These are phyloP conservation scores for Gulo gulo DNA, from an alignment of 2,113 vertebrate species.

Conservation along the genomic window DNA sequence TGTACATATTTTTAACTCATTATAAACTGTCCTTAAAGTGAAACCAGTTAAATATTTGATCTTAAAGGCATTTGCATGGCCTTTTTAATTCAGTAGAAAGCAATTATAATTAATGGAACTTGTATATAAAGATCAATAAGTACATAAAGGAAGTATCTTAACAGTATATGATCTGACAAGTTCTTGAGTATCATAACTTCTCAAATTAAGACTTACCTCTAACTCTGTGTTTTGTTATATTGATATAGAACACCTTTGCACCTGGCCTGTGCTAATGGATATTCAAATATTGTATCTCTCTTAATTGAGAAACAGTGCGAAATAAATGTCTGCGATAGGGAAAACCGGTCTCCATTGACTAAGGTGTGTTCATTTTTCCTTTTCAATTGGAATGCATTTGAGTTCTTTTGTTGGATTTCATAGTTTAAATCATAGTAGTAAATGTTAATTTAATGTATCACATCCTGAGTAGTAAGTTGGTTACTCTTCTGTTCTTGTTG, in stretches of 20 bases:
- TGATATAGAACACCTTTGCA: constrained; percentile 91
- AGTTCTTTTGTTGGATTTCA: background rate
- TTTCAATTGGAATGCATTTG: background rate
- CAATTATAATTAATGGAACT: background rate
- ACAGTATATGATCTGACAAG: background rate
- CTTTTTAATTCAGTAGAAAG: background rate
- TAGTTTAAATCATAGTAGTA: background rate
- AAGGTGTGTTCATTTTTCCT: constrained; percentile 85
- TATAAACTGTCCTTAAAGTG: background rate
- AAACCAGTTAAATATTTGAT: background rate
- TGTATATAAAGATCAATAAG: background rate
- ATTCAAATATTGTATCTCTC: constrained; percentile 84
- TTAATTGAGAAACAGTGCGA: constrained; percentile 89
- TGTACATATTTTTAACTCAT: background rate
- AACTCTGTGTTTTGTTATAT: constrained; percentile 25
- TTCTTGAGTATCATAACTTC: background rate
- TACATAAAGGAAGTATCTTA: background rate
- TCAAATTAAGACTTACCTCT: constrained; percentile 19
- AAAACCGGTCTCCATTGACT: constrained; percentile 90
- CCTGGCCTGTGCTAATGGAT: constrained; percentile 89
- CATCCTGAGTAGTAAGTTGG: background rate
- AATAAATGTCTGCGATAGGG: constrained; percentile 88
- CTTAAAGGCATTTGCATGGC: background rate
- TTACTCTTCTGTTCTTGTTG: background rate
- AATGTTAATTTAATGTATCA: background rate